Conservation (phyloP, 2,113 vertebrate genomes). For the Hippocampus barbouri region DNA sequence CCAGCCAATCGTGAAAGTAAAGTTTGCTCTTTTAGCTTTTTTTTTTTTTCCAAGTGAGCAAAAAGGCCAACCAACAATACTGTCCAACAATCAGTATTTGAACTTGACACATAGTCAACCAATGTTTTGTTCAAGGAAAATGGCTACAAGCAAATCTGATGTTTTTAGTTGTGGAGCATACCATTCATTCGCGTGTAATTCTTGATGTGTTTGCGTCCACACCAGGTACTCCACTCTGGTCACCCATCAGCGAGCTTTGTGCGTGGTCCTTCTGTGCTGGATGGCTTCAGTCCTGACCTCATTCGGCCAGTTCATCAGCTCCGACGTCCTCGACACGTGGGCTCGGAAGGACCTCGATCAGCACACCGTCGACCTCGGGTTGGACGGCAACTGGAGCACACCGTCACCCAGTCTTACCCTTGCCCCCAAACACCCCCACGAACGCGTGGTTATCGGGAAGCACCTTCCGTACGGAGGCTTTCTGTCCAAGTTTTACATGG, state of each 20-base stretch:
- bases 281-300: slow-evolving; percentile 69
- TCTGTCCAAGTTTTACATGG: slow-evolving; percentile 71
- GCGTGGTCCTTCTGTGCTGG: slow-evolving; percentile 70
- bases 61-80: background rate
- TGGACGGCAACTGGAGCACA: slow-evolving; percentile 56
- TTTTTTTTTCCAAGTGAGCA: too few species aligned
- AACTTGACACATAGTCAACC: too few species aligned
- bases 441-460: slow-evolving; percentile 56
- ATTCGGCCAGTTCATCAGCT: slow-evolving; percentile 73
- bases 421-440: slow-evolving; percentile 33
- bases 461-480: slow-evolving; percentile 70
- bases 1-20: too few species aligned
- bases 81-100: background rate
- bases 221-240: slow-evolving; percentile 66
- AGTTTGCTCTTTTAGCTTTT: too few species aligned
- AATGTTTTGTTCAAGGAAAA: too few species aligned
- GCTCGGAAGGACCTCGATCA: background rate
- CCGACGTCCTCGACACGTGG: slow-evolving; percentile 52
- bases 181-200: too few species aligned
- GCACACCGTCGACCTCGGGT: slow-evolving; percentile 34
- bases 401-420: slow-evolving; percentile 23
- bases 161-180: too few species aligned
- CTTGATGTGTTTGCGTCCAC: slow-evolving; percentile 18
- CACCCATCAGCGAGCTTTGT: slow-evolving; percentile 58
- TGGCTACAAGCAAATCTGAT: too few species aligned